Conservation (phyloP, 2,797 vertebrate species). For the Catamblyrhynchus diadema region DNA sequence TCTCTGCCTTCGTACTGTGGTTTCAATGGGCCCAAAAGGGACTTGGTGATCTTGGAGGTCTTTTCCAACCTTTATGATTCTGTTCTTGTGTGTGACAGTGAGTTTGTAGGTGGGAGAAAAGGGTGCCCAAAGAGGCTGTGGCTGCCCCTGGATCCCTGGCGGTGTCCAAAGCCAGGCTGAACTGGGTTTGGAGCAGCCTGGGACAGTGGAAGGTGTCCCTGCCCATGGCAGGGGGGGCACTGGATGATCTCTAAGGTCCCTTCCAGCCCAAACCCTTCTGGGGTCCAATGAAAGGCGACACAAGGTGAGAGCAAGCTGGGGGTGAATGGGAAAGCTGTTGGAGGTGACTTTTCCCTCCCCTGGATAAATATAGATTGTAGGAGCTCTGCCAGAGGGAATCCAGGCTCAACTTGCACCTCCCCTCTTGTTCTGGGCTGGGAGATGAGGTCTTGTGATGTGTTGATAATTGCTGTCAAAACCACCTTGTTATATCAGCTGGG, state of each 20-base stretch:
- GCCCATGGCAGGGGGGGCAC: fast-evolving
- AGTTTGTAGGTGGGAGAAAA: not conserved
- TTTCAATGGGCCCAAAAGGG: not conserved
- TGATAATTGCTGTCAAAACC: not conserved
- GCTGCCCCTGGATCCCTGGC: not conserved
- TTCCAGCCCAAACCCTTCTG: not conserved
- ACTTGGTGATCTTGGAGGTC: too few species aligned
- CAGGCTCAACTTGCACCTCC: not conserved
- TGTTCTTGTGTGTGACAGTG: fast-evolving
- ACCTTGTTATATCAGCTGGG: not conserved
- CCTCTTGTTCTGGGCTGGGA: not conserved
- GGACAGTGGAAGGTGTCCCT: not conserved
- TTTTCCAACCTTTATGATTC: too few species aligned
- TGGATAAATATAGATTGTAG: not conserved
- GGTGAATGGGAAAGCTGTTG: not conserved
- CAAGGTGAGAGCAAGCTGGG: not conserved
- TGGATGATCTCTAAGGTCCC: not conserved
- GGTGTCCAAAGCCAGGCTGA: not conserved
- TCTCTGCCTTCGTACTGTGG: fast-evolving
- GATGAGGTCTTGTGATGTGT: not conserved
- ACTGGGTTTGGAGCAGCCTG: fast-evolving
- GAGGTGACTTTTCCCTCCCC: not conserved
- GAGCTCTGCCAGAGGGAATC: not conserved
- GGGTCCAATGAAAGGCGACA: not conserved
- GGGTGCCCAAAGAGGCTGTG: not conserved